phyloP scores from a whole-genome alignment of 2,888 invertebrate species.

The Agrotis ipsilon region DNA sequence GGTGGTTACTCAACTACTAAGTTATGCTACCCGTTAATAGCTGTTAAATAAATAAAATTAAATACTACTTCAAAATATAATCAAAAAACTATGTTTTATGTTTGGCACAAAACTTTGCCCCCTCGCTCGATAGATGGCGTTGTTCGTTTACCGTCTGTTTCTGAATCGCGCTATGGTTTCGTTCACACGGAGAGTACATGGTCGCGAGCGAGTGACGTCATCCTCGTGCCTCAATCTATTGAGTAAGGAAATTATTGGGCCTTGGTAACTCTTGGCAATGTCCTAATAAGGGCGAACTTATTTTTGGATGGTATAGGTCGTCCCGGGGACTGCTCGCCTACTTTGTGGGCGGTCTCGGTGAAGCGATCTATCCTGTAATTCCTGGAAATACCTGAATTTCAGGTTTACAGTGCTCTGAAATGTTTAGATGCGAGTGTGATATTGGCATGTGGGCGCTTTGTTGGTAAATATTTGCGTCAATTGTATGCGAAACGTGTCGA shows the following conservation, averaged over 20 bases:
- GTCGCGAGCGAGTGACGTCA: fast-evolving
- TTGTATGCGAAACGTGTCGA: too few species aligned
- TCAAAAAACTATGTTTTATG: background rate
- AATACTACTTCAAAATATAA: too few species aligned
- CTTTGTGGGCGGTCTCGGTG: constrained; percentile 94
- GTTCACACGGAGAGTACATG: constrained; percentile 19
- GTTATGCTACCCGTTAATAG: too few species aligned
- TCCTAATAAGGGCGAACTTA: constrained; percentile 90
- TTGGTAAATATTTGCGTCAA: too few species aligned
- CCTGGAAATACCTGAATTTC: too few species aligned
- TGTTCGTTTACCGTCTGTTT: constrained; percentile 29
- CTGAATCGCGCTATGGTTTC: constrained; percentile 71
- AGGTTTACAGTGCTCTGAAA: too few species aligned
- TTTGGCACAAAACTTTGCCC: constrained; percentile 5
- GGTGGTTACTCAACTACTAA: too few species aligned
- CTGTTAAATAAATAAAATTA: too few species aligned
- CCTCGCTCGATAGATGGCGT: constrained; percentile 73
- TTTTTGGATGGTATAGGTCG: constrained; percentile 97
- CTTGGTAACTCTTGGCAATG: constrained; percentile 97
- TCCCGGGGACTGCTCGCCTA: constrained; percentile 94
- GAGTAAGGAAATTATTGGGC: constrained; percentile 99
- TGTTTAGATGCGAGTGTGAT: too few species aligned
- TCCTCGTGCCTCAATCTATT: constrained; percentile 97
- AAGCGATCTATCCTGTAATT: constrained; percentile 94
- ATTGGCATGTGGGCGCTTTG: too few species aligned